Percentiles rank a stretch among this genome's conserved stretches.
Conservation (phyloP, 2,797 vertebrate genomes). For the Gymnocypris eckloni region DNA sequence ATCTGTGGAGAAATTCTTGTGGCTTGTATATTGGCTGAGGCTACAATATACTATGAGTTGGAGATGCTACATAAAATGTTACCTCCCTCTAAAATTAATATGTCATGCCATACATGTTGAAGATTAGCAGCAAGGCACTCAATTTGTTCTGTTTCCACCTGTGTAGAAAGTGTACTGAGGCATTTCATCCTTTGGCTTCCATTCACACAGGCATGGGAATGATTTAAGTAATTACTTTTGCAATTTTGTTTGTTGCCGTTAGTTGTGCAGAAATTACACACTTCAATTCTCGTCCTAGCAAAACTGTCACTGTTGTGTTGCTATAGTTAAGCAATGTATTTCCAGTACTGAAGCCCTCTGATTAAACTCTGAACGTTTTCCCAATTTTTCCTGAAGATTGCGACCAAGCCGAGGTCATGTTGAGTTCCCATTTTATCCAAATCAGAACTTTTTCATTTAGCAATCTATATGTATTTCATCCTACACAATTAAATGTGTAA, state of each 20-base stretch:
- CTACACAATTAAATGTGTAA: slow-evolving; percentile 47
- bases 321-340: neutral
- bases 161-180: neutral
- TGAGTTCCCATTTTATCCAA: neutral
- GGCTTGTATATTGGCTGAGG: neutral
- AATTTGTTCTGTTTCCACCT: slow-evolving; percentile 8
- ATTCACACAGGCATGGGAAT: neutral
- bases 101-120: slow-evolving; percentile 5
- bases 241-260: slow-evolving; percentile 2
- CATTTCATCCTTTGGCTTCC: neutral
- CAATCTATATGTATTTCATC: slow-evolving; percentile 42
- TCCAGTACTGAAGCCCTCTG: neutral
- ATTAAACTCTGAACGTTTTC: neutral
- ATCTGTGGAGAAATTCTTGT: neutral
- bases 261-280: slow-evolving; percentile 30
- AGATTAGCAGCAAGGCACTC: slow-evolving; percentile 5
- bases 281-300: neutral
- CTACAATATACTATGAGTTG: neutral
- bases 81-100: neutral
- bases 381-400: slow-evolving; percentile 8
- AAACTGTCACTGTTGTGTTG: neutral
- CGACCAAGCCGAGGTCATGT: slow-evolving; percentile 1
- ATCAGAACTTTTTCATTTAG: slow-evolving; percentile 16
- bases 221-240: slow-evolving; percentile 2
- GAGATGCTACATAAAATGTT: neutral